A percentile compares a stretch with the other conserved stretches of the same genome.
Conservation (phyloP, 2,888 invertebrate species). For the Fissipunctia ypsillon region DNA sequence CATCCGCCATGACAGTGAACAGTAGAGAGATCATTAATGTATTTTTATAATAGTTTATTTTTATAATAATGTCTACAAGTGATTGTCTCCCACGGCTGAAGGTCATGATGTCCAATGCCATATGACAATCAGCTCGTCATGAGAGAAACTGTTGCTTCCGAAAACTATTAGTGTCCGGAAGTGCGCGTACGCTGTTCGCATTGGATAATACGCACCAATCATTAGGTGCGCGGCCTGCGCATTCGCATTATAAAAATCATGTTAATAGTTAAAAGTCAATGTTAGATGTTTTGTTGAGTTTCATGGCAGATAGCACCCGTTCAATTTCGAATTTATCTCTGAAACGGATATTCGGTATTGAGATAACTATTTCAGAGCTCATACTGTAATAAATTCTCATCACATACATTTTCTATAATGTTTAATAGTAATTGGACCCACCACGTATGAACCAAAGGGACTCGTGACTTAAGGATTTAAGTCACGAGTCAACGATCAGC, state of each 20-base stretch:
- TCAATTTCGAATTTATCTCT: slow-evolving; percentile 20
- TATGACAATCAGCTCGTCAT: slow-evolving; percentile 62
- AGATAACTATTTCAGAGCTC: neutral
- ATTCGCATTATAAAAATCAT: slow-evolving; percentile 11
- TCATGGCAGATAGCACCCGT: slow-evolving; percentile 9
- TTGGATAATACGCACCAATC: slow-evolving; percentile 45
- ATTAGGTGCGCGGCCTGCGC: slow-evolving; percentile 10
- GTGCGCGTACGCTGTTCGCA: slow-evolving; percentile 45
- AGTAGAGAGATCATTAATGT: slow-evolving; percentile 48
- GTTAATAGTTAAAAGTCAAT: neutral
- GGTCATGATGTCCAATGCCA: slow-evolving; percentile 71
- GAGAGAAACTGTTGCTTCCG: slow-evolving; percentile 70
- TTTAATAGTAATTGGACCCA: neutral
- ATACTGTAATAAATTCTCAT: neutral
- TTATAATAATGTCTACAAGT: slow-evolving; percentile 30
- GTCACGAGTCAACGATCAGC: slow-evolving; percentile 27
- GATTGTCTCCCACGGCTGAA: slow-evolving; percentile 68
- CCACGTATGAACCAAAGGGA: neutral
- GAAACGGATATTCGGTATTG: slow-evolving; percentile 4
- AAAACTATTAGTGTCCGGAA: slow-evolving; percentile 70
- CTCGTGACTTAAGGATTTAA: slow-evolving; percentile 1
- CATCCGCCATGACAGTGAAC: slow-evolving; percentile 43
- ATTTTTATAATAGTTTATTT: slow-evolving; percentile 44
- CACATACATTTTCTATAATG: neutral
- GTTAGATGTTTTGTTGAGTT: slow-evolving; percentile 16